Base-by-base conservation (phyloP, 2,113 vertebrate genomes). In the Rutilus rutilus region DNA sequence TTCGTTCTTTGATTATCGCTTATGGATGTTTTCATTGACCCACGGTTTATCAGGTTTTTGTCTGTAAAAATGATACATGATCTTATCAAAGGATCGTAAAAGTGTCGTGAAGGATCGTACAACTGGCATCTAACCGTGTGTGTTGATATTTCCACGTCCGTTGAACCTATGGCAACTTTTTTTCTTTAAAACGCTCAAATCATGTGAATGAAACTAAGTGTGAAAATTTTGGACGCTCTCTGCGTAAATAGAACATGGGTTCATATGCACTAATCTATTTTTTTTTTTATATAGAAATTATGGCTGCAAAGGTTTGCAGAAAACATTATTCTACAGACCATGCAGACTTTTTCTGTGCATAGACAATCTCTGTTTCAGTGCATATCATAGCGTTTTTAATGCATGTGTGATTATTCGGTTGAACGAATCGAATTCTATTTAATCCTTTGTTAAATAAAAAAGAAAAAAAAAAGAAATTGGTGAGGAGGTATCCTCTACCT, bases 391-490 rank as follows among this genome's bases (percentile, higher is more conserved):
- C 7, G 19, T 57, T 23, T 57, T 57, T 57, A 21, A 52, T 54
- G 15, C 47, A 10, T 54, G 47, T 96, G 95, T 96, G 36, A 42
- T 62, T 60, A 78, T 65, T 50, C 62, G 25, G 25, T 52, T 33
- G n/a, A 47, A 45, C 45, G 25, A 76, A 9, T 52, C 39, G 2
- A 39, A 73, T 42, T 36, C 69, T n/a, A 12, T 73, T 23, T 45
- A 50, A 73, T 54, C 76, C 52, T 14, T 14, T 59, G 19, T 52
- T 15, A 30, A 30, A 30, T 36, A 39, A 42, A 17, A 9, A 42
- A 42, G 2, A 9, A 2, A 52, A 17, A 47, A 14, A 4, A 50
- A 50, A 47, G 4, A 52, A 17, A 52, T 2, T 17, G 50, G 15
- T 17, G 5, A 57, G 54, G 73, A 75, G 12, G 71, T 65, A 78